Base-by-base conservation (phyloP, 2,797 vertebrate species). In the Echeneis naucrates region DNA sequence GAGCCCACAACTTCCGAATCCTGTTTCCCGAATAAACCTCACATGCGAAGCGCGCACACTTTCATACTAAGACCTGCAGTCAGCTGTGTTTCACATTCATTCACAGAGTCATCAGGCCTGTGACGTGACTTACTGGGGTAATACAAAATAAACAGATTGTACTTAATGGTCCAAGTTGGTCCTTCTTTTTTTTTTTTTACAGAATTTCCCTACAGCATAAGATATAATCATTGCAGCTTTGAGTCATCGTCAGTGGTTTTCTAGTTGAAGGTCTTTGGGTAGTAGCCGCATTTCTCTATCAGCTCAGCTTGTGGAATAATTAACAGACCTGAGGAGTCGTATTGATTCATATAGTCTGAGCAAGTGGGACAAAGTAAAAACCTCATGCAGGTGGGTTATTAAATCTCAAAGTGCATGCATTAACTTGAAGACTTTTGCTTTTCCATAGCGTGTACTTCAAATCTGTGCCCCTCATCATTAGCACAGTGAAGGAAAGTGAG, bases 1-100 rank as follows among this genome's bases (percentile, higher is more conserved):
- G n/a, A 79, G 57, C 51, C 53, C 66, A 45, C 51, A 60, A 60
- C 32, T 45, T 63, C 37, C 26, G 52, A 77, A 78, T 86, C 73
- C 77, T 68, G 66, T 83, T 89, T 92, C 75, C 74, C 78, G 85
- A 77, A 53, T 33, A 47, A 51, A 47, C 21, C 24, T 55, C n/a
- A 52, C 42, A 44, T 11, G 4, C 52, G 19, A 45, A 45, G 48
- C 33, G 71, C 11, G 14, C 11, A 23, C 37, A 33, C 19, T n/a
- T 17, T 19, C 33, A 35, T 9, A 9, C 33, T 2, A 7, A 35
- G 8, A 35, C 33, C 33, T 8, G 33, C 8, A 9, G 33, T 57
- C 55, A 21, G 30, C 32, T 45, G 48, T 51, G 44, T 75, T 81
- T 68, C 19, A 59, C 42, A 58, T 55, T 68, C 14, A 72, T 33